Evolutionary conservation across 2,888 invertebrate genomes (phyloP), one percentile per base, ranked within the genome.

Genomic region (Smittia aterrima): DNA sequence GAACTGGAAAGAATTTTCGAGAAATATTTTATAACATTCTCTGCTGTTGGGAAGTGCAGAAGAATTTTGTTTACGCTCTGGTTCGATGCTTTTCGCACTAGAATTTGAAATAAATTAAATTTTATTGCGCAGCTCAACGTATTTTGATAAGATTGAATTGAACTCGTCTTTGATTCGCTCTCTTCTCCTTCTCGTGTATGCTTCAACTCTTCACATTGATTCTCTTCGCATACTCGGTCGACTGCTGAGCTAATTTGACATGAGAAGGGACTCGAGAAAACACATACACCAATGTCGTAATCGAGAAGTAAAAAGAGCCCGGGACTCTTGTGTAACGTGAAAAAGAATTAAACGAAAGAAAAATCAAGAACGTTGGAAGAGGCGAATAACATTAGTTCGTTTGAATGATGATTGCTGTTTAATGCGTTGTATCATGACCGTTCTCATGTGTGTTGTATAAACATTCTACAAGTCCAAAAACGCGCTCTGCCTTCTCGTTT

Each of bases 171-270:
- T n/a, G n/a, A n/a, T 3, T 47, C 11, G 47, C 47, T 16, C 2
- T 16, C 47, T n/a, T 38, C 16, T 47, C 47, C 11, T 11, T 47
- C 47, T 11, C 47, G 6, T 38, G 4, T 9, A 7, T 47, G 11
- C 47, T 16, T 47, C 47, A 47, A 38, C 38, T 47, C 47, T n/a
- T 47, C 16, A n/a, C 11, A 3, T 47, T 47, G 11, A 47, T 47
- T 47, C 47, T 16, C 47, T 47, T n/a, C 11, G 11, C 11, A 47
- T 47, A 47, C 18, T 4, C 58, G 22, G 58, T 18, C 58, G 18
- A 58, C 58, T 58, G 58, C 58, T 22, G 22, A 22, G 58, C 18
- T 58, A 58, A 58, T 58, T 58, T 58, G 58, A 58, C 58, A 20
- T 58, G 58, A 58, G 58, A 58, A 58, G 58, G 58, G 58, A 18